These are phyloP conservation scores for Hydrozoanthus tunicans DNA, from an alignment of 64 coral and sea anemone genomes.

Conservation along the genomic window DNA sequence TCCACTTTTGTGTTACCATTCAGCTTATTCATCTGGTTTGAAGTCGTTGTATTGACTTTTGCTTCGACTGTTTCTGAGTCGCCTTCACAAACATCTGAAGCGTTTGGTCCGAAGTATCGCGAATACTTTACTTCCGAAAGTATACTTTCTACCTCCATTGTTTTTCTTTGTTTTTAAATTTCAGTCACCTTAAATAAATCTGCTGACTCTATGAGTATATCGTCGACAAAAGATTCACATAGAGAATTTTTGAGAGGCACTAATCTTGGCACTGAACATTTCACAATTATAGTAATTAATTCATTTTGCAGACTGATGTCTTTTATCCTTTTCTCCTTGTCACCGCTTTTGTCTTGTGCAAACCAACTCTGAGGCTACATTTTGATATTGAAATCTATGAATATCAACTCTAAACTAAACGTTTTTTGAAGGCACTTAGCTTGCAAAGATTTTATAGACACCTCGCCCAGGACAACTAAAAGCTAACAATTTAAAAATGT, in stretches of 20 bases:
- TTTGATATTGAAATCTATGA: too few species aligned
- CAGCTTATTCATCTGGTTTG: not conserved
- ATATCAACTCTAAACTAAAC: too few species aligned
- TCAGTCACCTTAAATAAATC: too few species aligned
- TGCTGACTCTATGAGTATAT: not conserved
- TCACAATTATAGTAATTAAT: too few species aligned
- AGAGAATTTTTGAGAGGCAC: not conserved
- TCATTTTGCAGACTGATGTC: too few species aligned
- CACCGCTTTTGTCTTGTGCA: too few species aligned
- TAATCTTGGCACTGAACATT: too few species aligned
- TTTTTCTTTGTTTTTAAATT: not conserved
- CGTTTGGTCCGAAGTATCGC: conserved; percentile 21
- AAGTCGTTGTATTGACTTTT: not conserved
- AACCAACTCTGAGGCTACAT: too few species aligned
- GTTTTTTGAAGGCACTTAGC: too few species aligned
- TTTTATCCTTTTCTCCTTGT: too few species aligned
- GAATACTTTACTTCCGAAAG: conserved; percentile 10
- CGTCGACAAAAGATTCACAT: not conserved
- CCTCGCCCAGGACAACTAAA: not conserved
- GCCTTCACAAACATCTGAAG: not conserved
- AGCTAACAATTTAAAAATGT: not conserved
- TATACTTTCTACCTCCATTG: not conserved
- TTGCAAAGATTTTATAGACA: not conserved
- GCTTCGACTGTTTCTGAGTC: not conserved
- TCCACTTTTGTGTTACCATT: not conserved